Base-by-base conservation (phyloP, 2,797 vertebrate genomes). In the Phrynocephalus vlangalii region DNA sequence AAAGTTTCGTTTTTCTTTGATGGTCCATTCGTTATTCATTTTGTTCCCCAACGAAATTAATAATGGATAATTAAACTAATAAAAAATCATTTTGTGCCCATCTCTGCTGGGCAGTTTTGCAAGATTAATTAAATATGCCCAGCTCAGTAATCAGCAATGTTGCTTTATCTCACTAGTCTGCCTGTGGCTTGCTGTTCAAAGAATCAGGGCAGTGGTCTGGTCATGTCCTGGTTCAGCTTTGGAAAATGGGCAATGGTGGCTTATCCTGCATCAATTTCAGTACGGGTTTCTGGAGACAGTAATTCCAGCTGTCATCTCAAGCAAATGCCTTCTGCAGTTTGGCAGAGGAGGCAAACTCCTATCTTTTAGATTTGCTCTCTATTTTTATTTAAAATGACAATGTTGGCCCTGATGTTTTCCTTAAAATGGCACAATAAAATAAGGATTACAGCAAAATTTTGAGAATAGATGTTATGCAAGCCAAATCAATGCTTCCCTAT, bases 361-460 rank as follows among this genome's bases (percentile, higher is more conserved):
- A 0, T 73, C 20, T 80, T 73, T 66, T n/a, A 38, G n/a, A 84
- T 84, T 84, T 80, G 38, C 3, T 18, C 10, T 15, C 30, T 44
- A 28, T 26, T 82, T 33, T 8, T 60, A 71, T n/a, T 15, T 85
- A 20, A 16, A 66, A 52, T 70, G 48, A 72, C 44, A 71, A 56
- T 82, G 67, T 63, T 79, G 87, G 7, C 9, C 5, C n/a, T 67
- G 15, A 22, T 82, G 44, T 70, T 85, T 81, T 2, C 38, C 50
- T 50, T 63, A 11, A 28, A 83, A 81, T 0, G 0, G 1, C 56
- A 9, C 30, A 81, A 63, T 83, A 85, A 83, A 68, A 16, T 4
- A 52, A 44, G 60, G 60, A 86, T 89, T 87, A 24, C 3, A 60
- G 11, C 44, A 87, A 77, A 90, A 82, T 72, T 24, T 3, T 82